These are phyloP conservation scores for Heliconius himera DNA, from an alignment of 1,140 invertebrate genomes.

Conservation along the genomic window DNA sequence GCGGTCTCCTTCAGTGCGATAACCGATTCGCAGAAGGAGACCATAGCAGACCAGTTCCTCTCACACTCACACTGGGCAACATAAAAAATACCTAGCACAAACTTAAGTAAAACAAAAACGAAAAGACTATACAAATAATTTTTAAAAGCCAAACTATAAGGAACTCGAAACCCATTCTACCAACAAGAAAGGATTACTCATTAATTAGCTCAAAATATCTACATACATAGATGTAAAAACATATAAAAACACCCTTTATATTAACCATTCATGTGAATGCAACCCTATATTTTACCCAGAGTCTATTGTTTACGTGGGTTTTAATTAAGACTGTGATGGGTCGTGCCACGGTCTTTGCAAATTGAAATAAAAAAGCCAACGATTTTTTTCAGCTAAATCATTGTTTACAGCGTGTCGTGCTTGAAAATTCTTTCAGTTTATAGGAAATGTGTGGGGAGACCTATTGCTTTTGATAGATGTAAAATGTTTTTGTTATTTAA, in stretches of 20 bases:
- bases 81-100: too few species aligned
- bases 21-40: too few species aligned
- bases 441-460: neutral
- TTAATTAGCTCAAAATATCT: constrained; percentile 12
- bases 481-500: neutral
- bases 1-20: too few species aligned
- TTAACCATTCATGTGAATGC: constrained; percentile 20
- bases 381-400: neutral
- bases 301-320: constrained; percentile 23
- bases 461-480: neutral
- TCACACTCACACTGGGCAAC: too few species aligned
- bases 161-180: neutral
- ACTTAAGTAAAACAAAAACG: too few species aligned
- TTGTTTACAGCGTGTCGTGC: neutral
- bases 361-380: constrained; percentile 11
- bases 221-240: constrained; percentile 4
- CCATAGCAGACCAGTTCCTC: too few species aligned
- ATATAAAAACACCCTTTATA: constrained; percentile 1
- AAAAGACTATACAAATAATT: neutral
- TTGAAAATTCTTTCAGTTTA: neutral
- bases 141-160: neutral
- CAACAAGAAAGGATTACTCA: neutral
- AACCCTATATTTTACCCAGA: constrained; percentile 27
- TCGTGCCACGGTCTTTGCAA: constrained; percentile 24
- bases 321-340: constrained; percentile 31